Evolutionary conservation across 1,140 invertebrate genomes (phyloP), one percentile per base, ranked within the genome.

Genomic region (Caenorhabditis tropicalis): DNA sequence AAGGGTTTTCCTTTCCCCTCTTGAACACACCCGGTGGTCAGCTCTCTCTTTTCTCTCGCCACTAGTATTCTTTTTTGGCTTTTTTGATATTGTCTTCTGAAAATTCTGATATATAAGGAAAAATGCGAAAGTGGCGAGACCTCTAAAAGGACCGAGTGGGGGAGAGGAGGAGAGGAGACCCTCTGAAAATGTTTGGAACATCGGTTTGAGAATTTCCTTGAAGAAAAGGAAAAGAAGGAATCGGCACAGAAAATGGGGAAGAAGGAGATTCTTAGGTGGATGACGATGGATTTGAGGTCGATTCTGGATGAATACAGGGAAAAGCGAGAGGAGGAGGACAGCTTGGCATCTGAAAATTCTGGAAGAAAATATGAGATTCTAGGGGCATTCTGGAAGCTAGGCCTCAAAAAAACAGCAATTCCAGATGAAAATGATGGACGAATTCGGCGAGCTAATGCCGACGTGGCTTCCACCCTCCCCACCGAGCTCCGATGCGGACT

Each of bases 391-490:
- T n/a, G n/a, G n/a, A 36, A 19, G 27, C 49, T 83, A 84, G 83
- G 80, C 49, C 15, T 24, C 31, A 16, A 6, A 51, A 51, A 51
- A 16, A 1, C 49, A 1, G 9, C 2, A 0, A 7, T 56, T 56
- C 10, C n/a, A 74, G 65, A 43, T 43, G 29, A 21, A 74, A 74
- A 36, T 74, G 36, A 10, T 19, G 2, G 33, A 83, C 36, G 74
- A 83, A 2, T 27, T 85, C 12, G 60, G 5, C 33, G 84, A 81
- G 16, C 36, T 48, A 5, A 56, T 85, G 53, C 46, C 58, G 33
- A 51, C 84, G 10, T 87, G 86, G 86, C 31, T 82, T 43, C 86
- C 86, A 16, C 86, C 49, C 19, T 82, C 86, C 12, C 86, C 86
- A 9, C 86, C 86, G 2, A 16, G 39, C 21, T 86, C 85, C 2